Evolutionary conservation across 2,888 invertebrate species (phyloP).

Genomic region (Trypoxylon attenuatum): DNA sequence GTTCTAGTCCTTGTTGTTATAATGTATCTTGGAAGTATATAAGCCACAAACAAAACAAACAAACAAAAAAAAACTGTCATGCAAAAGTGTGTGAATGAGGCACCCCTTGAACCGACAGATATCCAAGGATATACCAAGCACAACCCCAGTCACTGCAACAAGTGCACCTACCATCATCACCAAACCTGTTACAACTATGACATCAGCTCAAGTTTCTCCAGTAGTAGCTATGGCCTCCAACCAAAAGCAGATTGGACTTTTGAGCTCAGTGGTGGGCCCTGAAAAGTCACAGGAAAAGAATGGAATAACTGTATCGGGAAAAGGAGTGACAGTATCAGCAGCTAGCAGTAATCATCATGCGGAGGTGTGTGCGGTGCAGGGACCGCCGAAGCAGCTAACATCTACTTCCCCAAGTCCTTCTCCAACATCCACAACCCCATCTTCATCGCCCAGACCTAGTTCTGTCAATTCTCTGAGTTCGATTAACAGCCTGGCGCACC

Average conservation of each 20-base stretch:
- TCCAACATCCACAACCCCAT: constrained; percentile 67
- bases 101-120: constrained; percentile 76
- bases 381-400: constrained; percentile 73
- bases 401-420: constrained; percentile 71
- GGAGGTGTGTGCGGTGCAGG: constrained; percentile 75
- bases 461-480: constrained; percentile 67
- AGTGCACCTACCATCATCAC: constrained; percentile 73
- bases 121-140: constrained; percentile 77
- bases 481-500: constrained; percentile 67
- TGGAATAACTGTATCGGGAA: constrained; percentile 61
- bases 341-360: constrained; percentile 70
- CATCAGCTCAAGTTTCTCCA: constrained; percentile 67
- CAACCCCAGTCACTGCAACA: constrained; percentile 74
- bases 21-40: constrained; percentile 50
- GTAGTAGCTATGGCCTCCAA: constrained; percentile 66
- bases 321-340: constrained; percentile 68
- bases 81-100: constrained; percentile 69
- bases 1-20: constrained; percentile 42
- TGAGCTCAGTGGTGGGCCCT: constrained; percentile 62
- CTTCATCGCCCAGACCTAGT: constrained; percentile 70
- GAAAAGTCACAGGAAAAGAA: constrained; percentile 67
- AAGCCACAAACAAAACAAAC: constrained; percentile 47
- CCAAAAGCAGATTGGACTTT: constrained; percentile 69
- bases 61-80: too few species aligned
- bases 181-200: constrained; percentile 68